These are phyloP conservation scores for Champsocephalus gunnari DNA, from an alignment of 2,797 vertebrate species.

Conservation along the genomic window DNA sequence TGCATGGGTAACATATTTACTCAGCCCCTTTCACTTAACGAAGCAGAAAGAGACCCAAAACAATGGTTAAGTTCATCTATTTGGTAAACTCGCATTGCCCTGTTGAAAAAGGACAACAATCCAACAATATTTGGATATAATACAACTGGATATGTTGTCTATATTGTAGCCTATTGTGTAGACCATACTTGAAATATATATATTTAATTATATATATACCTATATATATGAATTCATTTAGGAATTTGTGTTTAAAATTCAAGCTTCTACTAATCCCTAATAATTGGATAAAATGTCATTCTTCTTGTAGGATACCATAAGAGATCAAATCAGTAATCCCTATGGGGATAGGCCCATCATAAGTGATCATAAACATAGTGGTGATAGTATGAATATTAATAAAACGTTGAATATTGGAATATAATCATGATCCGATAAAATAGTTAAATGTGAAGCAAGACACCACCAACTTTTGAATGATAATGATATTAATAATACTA, in stretches of 20 bases:
- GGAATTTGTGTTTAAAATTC: neutral
- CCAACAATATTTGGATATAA: neutral
- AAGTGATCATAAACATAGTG: slow-evolving; percentile 2
- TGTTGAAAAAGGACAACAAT: slow-evolving; percentile 1
- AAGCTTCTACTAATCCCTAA: neutral
- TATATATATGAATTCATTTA: neutral
- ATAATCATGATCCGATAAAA: neutral
- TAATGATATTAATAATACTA: neutral
- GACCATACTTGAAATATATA: neutral
- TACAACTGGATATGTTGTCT: neutral
- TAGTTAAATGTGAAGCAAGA: neutral
- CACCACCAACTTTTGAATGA: neutral
- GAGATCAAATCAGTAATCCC: slow-evolving; percentile 36
- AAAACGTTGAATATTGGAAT: neutral
- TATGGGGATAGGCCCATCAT: neutral
- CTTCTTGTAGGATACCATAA: slow-evolving; percentile 1
- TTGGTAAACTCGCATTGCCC: slow-evolving; percentile 91
- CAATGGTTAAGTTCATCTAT: slow-evolving; percentile 97
- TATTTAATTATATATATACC: too few species aligned
- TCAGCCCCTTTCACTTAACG: slow-evolving; percentile 96
- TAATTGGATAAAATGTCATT: slow-evolving; percentile 24
- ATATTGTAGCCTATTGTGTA: neutral
- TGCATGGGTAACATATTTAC: slow-evolving; percentile 99
- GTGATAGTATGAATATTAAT: slow-evolving; percentile 3
- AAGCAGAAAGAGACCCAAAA: slow-evolving; percentile 92